Evolutionary conservation across 2,113 vertebrate genomes (phyloP).

Genomic region (Neolamprologus devosi): DNA sequence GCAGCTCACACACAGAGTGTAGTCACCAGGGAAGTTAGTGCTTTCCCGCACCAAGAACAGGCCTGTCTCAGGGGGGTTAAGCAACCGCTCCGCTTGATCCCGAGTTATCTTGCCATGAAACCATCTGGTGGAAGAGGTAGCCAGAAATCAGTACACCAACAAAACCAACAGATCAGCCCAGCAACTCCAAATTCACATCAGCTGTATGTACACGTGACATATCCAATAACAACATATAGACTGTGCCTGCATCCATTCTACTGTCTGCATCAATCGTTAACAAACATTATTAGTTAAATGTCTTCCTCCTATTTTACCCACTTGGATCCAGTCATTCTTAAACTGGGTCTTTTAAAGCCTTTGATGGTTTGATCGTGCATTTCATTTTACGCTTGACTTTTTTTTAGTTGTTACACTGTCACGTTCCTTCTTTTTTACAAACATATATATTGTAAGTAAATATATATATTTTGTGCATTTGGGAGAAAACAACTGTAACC

Average conservation of each 20-base stretch:
- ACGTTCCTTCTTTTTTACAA: neutral
- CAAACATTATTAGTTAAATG: neutral
- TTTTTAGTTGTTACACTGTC: neutral
- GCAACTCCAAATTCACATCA: neutral
- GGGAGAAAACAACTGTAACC: neutral
- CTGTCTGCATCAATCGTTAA: neutral
- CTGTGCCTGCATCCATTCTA: neutral
- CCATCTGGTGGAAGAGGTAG: slow-evolving; percentile 74
- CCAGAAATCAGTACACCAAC: neutral
- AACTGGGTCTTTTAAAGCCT: neutral
- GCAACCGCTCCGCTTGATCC: slow-evolving; percentile 84
- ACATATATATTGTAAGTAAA: neutral
- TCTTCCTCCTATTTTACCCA: neutral
- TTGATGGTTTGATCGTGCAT: neutral
- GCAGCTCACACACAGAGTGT: slow-evolving; percentile 95
- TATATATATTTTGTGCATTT: neutral
- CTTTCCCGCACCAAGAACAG: slow-evolving; percentile 94
- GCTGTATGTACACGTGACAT: neutral
- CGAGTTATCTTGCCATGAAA: slow-evolving; percentile 97
- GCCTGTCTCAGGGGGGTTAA: slow-evolving; percentile 84
- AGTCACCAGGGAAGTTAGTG: slow-evolving; percentile 97
- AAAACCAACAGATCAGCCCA: neutral
- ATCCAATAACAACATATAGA: neutral
- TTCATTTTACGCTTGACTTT: neutral
- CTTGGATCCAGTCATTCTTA: neutral